A percentile compares a stretch with the other conserved stretches of the same genome.
Evolutionary conservation across 1,140 invertebrate species (phyloP).

Genomic region (Monomorium pharaonis): DNA sequence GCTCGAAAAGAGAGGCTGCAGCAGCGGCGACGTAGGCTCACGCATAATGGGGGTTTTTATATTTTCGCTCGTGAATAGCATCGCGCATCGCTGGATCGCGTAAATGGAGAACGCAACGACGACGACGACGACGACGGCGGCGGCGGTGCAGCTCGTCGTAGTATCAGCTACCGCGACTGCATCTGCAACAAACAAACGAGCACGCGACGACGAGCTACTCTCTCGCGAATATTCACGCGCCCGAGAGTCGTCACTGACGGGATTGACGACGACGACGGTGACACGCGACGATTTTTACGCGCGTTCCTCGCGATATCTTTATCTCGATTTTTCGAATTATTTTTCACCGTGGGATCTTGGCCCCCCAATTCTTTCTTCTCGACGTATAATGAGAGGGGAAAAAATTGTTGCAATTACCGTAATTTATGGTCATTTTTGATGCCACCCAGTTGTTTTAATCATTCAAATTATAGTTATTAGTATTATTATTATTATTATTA

Average conservation of each 20-base stretch:
- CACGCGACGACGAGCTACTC: slow-evolving; percentile 30
- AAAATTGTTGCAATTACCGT: no score
- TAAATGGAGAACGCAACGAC: slow-evolving; percentile 73
- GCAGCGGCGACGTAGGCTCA: slow-evolving; percentile 39
- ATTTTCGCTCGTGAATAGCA: slow-evolving; percentile 81
- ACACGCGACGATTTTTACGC: background rate
- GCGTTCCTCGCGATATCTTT: background rate
- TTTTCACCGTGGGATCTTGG: background rate
- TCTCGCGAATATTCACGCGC: background rate
- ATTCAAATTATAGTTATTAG: no score
- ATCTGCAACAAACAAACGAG: slow-evolving; percentile 53
- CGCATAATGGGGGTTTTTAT: slow-evolving; percentile 79
- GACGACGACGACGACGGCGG: background rate
- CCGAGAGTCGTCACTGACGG: background rate
- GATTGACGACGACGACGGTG: background rate
- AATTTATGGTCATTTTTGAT: no score
- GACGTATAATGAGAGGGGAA: no score
- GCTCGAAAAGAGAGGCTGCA: slow-evolving; percentile 47
- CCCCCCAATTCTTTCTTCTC: no score
- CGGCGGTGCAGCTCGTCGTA: no score
- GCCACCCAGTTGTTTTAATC: no score
- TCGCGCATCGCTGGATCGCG: slow-evolving; percentile 80
- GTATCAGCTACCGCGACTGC: slow-evolving; percentile 48
- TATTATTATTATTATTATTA: no score
- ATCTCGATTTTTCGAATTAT: background rate